Conservation (phyloP, 2,888 invertebrate genomes). For the Stomorhina lunata region DNA sequence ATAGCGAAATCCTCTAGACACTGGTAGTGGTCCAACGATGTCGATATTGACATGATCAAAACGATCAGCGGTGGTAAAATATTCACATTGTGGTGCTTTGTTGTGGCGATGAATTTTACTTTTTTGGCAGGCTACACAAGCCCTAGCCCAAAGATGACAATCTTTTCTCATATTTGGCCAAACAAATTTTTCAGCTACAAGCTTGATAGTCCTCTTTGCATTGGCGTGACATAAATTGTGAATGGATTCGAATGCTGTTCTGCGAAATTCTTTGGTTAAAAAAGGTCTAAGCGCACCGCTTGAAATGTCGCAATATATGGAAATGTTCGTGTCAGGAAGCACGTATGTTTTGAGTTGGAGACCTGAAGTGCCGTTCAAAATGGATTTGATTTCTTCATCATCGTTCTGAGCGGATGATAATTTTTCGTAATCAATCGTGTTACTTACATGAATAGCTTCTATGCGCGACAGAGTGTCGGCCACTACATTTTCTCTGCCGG, state of each 20-base stretch:
- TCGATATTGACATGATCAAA: too few species aligned
- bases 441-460: neutral
- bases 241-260: too few species aligned
- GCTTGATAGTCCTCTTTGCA: too few species aligned
- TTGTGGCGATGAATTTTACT: too few species aligned
- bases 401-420: neutral
- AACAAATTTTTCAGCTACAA: too few species aligned
- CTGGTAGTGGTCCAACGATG: neutral
- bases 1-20: neutral
- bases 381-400: neutral
- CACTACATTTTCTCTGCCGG: conserved; percentile 15
- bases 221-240: too few species aligned
- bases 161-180: too few species aligned
- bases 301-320: neutral
- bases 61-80: too few species aligned
- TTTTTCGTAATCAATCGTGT: neutral
- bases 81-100: too few species aligned
- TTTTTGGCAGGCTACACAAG: too few species aligned
- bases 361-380: neutral
- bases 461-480: conserved; percentile 41
- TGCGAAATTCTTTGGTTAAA: neutral
- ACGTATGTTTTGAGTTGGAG: neutral
- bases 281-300: neutral
- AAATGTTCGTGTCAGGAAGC: neutral
- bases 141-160: too few species aligned